Conservation (phyloP, 2,113 vertebrate species). For the Mystacornis crossleyi region DNA sequence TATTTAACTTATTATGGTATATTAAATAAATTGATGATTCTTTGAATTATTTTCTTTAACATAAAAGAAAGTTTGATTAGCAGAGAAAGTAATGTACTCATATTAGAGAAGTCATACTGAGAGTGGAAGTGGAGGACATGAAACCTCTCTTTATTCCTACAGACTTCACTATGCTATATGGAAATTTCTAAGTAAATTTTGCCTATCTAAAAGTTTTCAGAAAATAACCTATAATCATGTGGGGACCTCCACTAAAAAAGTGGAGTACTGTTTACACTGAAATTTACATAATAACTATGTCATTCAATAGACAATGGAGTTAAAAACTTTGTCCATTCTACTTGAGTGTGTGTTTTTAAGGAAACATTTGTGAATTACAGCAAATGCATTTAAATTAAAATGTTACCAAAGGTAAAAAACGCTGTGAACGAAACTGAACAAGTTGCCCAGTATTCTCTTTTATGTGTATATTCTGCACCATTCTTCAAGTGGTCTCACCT, state of each 20-base stretch:
- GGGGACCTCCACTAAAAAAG: not conserved
- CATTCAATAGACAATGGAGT: not conserved
- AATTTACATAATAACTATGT: not conserved
- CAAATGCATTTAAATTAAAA: not conserved
- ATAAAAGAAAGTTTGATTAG: not conserved
- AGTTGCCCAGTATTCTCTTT: not conserved
- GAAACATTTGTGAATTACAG: not conserved
- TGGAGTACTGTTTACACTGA: not conserved
- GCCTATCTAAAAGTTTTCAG: not conserved
- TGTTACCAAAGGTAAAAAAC: not conserved
- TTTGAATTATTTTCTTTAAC: not conserved
- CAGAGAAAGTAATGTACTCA: not conserved
- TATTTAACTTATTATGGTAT: conserved; percentile 23
- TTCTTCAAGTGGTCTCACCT: not conserved
- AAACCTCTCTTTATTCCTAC: not conserved
- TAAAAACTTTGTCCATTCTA: not conserved
- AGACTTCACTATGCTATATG: not conserved
- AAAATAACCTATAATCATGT: not conserved
- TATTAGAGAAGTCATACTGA: not conserved
- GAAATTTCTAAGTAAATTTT: not conserved
- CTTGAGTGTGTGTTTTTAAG: not conserved
- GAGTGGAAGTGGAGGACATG: not conserved
- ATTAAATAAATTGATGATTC: not conserved
- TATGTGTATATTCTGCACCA: not conserved
- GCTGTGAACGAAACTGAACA: not conserved